Percentiles rank a stretch among this genome's conserved stretches.
Conservation (phyloP, 2,888 invertebrate species). For the Melieria omissa region DNA sequence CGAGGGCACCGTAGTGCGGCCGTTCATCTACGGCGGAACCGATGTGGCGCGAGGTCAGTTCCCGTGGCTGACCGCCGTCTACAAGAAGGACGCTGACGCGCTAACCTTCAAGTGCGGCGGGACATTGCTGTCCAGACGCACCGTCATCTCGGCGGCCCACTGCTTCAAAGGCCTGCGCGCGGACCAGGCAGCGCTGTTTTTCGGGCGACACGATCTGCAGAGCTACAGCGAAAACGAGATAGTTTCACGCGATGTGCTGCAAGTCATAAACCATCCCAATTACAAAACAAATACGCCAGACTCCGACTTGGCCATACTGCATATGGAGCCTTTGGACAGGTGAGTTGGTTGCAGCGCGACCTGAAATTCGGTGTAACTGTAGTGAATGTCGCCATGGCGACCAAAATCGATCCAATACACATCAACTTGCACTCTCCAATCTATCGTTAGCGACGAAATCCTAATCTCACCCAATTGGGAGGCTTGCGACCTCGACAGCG, state of each 20-base stretch:
- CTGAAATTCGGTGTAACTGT: too few species aligned
- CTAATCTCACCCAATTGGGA: too few species aligned
- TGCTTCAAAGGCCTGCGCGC: slow-evolving; percentile 57
- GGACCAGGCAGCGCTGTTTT: slow-evolving; percentile 54
- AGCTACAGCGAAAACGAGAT: slow-evolving; percentile 48
- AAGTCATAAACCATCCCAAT: slow-evolving; percentile 64
- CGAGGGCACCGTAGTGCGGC: slow-evolving; percentile 46
- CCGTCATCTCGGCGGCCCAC: slow-evolving; percentile 66
- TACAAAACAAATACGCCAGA: slow-evolving; percentile 62
- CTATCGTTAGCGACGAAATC: not conserved
- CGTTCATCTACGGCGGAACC: slow-evolving; percentile 50
- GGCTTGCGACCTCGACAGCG: too few species aligned
- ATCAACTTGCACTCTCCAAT: not conserved
- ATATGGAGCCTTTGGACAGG: slow-evolving; percentile 59
- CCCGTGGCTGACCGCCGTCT: slow-evolving; percentile 78
- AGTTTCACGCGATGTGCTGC: slow-evolving; percentile 44
- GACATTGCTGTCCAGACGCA: slow-evolving; percentile 55
- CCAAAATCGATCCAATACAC: not conserved
- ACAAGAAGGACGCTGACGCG: slow-evolving; percentile 62
- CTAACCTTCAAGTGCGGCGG: slow-evolving; percentile 64
- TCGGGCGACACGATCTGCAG: slow-evolving; percentile 65
- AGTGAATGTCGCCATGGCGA: not conserved
- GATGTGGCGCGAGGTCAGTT: slow-evolving; percentile 68
- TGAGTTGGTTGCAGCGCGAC: slow-evolving; percentile 40
- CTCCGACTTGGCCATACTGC: slow-evolving; percentile 69